Percentiles rank a stretch among this genome's conserved stretches.
Conservation (phyloP, 1,140 invertebrate genomes). For the Anagrus nilaparvatae region DNA sequence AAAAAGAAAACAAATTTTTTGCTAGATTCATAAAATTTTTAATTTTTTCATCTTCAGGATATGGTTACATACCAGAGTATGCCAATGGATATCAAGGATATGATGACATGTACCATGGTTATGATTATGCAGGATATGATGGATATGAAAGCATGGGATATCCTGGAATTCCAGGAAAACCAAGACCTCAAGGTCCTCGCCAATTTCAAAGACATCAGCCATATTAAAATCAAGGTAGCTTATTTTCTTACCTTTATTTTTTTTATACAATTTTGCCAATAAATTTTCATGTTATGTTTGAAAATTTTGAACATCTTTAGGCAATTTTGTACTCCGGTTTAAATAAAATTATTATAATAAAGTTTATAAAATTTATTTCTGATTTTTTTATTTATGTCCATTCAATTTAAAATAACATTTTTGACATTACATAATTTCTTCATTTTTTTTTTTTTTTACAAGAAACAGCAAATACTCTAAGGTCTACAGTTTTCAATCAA, state of each 20-base stretch:
- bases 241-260: constrained; percentile 3
- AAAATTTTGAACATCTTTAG: too few relatives aligned
- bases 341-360: too few relatives aligned
- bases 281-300: too few relatives aligned
- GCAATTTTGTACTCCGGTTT: too few relatives aligned
- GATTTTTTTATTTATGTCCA: constrained; percentile 17
- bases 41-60: too few relatives aligned
- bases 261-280: background rate
- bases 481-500: constrained; percentile 9
- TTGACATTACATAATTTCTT: background rate
- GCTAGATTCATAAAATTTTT: too few relatives aligned
- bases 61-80: constrained; percentile 39
- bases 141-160: constrained; percentile 38
- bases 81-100: constrained; percentile 39
- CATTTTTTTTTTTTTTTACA: constrained; percentile 7
- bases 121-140: constrained; percentile 36
- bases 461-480: constrained; percentile 11
- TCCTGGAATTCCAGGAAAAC: constrained; percentile 29
- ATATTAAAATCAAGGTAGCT: constrained; percentile 31
- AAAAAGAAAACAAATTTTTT: too few relatives aligned
- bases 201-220: constrained; percentile 45
- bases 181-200: constrained; percentile 37
- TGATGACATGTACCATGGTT: constrained; percentile 37
- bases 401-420: constrained; percentile 7
- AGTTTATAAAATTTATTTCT: constrained; percentile 15